Conservation (phyloP, 2,797 vertebrate species). For the Columba guinea region DNA sequence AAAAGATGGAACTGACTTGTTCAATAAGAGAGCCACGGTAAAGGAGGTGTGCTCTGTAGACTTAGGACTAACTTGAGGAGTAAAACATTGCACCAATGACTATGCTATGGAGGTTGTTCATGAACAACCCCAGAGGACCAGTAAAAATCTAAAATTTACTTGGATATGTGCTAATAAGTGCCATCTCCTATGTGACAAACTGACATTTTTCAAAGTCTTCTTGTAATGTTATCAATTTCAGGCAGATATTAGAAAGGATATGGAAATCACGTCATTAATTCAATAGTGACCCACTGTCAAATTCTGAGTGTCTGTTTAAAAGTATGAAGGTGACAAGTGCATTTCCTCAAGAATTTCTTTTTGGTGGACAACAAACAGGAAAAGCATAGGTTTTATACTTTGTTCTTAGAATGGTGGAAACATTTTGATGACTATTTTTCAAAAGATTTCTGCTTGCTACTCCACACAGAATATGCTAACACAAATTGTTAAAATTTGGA, state of each 20-base stretch:
- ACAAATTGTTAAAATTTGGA: neutral
- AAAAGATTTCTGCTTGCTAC: neutral
- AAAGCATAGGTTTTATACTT: neutral
- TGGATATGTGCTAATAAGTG: neutral
- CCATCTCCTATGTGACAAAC: neutral
- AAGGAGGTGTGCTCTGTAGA: neutral
- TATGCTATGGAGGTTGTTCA: neutral
- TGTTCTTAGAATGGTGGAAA: neutral
- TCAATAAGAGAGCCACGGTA: neutral
- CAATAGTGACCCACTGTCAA: neutral
- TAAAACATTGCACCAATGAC: neutral
- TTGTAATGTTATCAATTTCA: neutral
- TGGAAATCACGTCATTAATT: neutral
- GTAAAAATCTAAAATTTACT: neutral
- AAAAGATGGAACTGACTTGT: neutral
- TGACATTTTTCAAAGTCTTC: constrained; percentile 17
- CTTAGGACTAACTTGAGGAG: neutral
- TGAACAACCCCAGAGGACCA: neutral
- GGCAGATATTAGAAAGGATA: neutral
- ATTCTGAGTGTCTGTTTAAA: neutral
- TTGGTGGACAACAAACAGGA: neutral
- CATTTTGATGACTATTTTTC: neutral
- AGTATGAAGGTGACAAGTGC: neutral
- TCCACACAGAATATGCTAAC: neutral
- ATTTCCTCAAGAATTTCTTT: neutral